phyloP scores from a whole-genome alignment of 1,140 invertebrate genomes.

The Megalopta genalis region DNA sequence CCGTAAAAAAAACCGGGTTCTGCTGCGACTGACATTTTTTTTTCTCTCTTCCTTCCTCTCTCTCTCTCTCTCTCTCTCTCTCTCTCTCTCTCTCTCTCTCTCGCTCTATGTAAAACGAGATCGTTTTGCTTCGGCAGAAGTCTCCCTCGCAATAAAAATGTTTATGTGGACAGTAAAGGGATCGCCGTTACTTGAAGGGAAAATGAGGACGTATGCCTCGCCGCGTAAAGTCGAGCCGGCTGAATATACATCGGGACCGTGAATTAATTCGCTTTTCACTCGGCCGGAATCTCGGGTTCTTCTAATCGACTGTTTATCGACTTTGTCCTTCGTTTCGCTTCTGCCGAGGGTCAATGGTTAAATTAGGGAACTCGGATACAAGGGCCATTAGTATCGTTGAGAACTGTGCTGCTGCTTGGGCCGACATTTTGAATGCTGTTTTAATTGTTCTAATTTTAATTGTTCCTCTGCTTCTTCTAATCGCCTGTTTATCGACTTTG shows the following conservation, averaged over 20 bases:
- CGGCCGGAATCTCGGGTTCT: neutral
- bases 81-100: neutral
- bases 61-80: slow-evolving; percentile 11
- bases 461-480: neutral
- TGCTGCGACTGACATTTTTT: slow-evolving; percentile 45
- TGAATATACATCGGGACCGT: neutral
- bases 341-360: no score
- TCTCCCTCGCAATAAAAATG: slow-evolving; percentile 68
- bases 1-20: slow-evolving; percentile 52
- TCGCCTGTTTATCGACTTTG: neutral
- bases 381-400: no score
- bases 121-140: slow-evolving; percentile 58
- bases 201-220: slow-evolving; percentile 3
- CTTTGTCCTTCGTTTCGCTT: no score
- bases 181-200: slow-evolving; percentile 32
- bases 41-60: slow-evolving; percentile 17
- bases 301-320: neutral
- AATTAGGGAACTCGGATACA: no score
- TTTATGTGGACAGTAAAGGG: slow-evolving; percentile 68
- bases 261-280: neutral
- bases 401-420: no score
- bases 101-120: slow-evolving; percentile 52
- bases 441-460: no score
- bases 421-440: no score
- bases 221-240: slow-evolving; percentile 4